Evolutionary conservation across 2,888 invertebrate species (phyloP), one percentile per base, ranked within the genome.

Genomic region (Platypus cylindrus): DNA sequence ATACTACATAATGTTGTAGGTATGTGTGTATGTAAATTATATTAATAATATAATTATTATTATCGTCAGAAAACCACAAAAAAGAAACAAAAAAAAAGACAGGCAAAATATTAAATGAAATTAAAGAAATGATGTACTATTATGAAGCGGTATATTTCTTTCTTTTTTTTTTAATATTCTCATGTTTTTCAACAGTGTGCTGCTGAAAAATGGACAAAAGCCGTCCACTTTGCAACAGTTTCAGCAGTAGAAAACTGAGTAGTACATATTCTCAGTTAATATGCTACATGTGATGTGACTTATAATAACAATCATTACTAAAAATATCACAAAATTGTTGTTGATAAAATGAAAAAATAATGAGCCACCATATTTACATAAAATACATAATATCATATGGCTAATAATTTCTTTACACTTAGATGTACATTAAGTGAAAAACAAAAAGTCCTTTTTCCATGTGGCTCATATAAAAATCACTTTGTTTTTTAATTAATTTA

Each of bases 311-410:
- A 64, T 62, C 63, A 63, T 65, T 65, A 65, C 63, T 65, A 66
- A 66, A 50, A 65, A 66, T 66, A 67, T 67, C 66, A 67, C 66
- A 67, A 66, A 65, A 65, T 64, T 63, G 62, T 63, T 62, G 62
- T 62, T 60, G 61, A 65, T 63, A 62, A 64, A 64, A 63, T 63
- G 59, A 65, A 62, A 64, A 63, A 62, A 61, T 59, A 63, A 62
- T 61, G 62, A 63, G 62, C 63, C 63, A 62, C 62, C 55, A 56
- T 56, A 50, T 55, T 56, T 59, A 56, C 56, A 56, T 51, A 47
- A 47, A n/a, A n/a, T n/a, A n/a, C n/a, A n/a, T n/a, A n/a, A n/a
- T n/a, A n/a, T n/a, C 49, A 48, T 40, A 44, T 40, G 25, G 12
- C 25, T 18, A 13, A 26, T 37, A 32, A 32, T 32, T 32, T 22